These are phyloP conservation scores for Chelonus insularis DNA, from an alignment of 1,140 invertebrate genomes.

Conservation along the genomic window DNA sequence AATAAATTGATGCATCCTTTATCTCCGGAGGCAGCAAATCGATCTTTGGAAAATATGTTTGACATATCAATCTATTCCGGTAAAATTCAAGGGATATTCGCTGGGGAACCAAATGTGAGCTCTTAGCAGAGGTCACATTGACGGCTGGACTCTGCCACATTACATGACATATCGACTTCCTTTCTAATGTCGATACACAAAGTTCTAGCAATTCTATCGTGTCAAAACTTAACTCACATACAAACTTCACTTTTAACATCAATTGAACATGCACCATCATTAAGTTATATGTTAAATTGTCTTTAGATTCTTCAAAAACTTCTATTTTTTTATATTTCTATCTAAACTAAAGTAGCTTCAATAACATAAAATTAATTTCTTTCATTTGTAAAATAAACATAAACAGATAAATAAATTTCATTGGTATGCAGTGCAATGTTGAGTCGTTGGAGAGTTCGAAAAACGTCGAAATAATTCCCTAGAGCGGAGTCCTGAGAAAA, in stretches of 20 bases:
- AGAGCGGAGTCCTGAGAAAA: constrained; percentile 33
- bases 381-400: too few relatives aligned
- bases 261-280: too few relatives aligned
- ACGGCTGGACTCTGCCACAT: constrained; percentile 37
- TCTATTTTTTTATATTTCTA: too few relatives aligned
- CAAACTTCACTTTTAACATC: neutral
- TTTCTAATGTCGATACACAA: constrained; percentile 36
- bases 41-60: constrained; percentile 25
- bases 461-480: constrained; percentile 41
- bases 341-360: too few relatives aligned
- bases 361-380: too few relatives aligned
- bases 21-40: constrained; percentile 5
- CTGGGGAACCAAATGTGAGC: constrained; percentile 36
- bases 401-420: neutral
- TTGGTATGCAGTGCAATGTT: constrained; percentile 21
- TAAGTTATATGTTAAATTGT: too few relatives aligned
- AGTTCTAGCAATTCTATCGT: constrained; percentile 36
- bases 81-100: constrained; percentile 23
- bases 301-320: too few relatives aligned
- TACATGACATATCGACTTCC: constrained; percentile 45
- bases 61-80: constrained; percentile 27
- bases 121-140: constrained; percentile 35
- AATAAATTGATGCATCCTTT: constrained; percentile 21
- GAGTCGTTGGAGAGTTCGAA: constrained; percentile 32
- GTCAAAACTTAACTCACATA: constrained; percentile 9